These are phyloP conservation scores for Acanthurus leucopareius DNA, from an alignment of 2,797 vertebrate genomes.

Conservation along the genomic window DNA sequence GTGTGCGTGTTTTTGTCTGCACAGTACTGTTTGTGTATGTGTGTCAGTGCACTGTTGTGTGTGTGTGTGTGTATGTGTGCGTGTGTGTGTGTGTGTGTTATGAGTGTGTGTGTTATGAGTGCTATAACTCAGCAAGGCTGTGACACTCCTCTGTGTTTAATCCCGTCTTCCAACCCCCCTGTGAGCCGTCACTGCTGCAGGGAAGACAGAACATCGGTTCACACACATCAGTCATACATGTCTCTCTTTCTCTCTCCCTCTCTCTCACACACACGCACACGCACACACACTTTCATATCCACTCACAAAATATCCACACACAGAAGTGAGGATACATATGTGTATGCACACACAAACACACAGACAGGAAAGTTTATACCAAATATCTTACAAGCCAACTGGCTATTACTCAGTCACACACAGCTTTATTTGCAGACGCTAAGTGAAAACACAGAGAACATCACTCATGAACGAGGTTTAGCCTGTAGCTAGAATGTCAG, in stretches of 20 bases:
- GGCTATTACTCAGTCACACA: conserved; percentile 80
- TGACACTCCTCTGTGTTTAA: conserved; percentile 85
- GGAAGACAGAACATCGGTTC: conserved; percentile 78
- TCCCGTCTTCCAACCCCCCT: conserved; percentile 84
- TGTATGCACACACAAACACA: conserved; percentile 5
- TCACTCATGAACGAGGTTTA: conserved; percentile 66
- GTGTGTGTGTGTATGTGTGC: conserved; percentile 63
- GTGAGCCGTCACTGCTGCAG: conserved; percentile 85
- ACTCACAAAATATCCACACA: conserved; percentile 20
- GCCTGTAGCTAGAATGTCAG: conserved; percentile 63
- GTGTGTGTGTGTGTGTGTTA: conserved; percentile 66
- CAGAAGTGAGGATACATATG: conserved; percentile 22
- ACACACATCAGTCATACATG: conserved; percentile 71
- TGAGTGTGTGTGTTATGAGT: conserved; percentile 84
- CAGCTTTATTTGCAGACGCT: conserved; percentile 82
- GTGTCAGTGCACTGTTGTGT: conserved; percentile 32
- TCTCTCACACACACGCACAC: conserved; percentile 10
- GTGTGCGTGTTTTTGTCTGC: conserved; percentile 37
- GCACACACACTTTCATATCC: conserved; percentile 1
- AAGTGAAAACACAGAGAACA: conserved; percentile 79
- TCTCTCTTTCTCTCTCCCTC: conserved; percentile 7
- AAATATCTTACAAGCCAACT: conserved; percentile 78
- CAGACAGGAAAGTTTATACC: conserved; percentile 60
- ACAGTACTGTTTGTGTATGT: conserved; percentile 2
- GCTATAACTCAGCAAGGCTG: conserved; percentile 86